These are phyloP conservation scores for Lutraria rhynchaena DNA, from an alignment of 1,140 invertebrate genomes.

Conservation along the genomic window DNA sequence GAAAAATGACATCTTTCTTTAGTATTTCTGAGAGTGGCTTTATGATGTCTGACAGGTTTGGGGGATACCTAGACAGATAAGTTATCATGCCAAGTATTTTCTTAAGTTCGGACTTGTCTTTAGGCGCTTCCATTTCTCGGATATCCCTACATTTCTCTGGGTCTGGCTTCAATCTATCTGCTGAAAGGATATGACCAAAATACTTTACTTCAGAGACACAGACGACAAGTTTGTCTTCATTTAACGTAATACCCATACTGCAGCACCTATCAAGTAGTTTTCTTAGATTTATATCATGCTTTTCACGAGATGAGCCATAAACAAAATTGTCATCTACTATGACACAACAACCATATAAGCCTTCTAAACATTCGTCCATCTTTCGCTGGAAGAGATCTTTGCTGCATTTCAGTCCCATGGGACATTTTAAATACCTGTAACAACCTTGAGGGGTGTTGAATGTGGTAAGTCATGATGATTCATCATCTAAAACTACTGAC, in stretches of 20 bases:
- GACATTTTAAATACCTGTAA: too few relatives aligned
- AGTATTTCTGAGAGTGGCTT: too few relatives aligned
- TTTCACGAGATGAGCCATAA: not conserved
- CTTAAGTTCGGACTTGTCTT: conserved; percentile 49
- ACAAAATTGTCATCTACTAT: not conserved
- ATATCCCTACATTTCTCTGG: not conserved
- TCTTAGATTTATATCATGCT: conserved; percentile 26
- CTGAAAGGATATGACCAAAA: not conserved
- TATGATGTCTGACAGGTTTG: too few relatives aligned
- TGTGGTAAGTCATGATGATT: too few relatives aligned
- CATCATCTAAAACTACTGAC: too few relatives aligned
- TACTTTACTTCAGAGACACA: not conserved
- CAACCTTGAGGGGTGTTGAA: too few relatives aligned
- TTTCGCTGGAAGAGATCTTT: too few relatives aligned
- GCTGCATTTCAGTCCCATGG: too few relatives aligned
- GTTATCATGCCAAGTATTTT: conserved; percentile 77
- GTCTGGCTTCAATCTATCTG: not conserved
- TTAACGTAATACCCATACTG: not conserved
- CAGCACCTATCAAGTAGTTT: too few relatives aligned
- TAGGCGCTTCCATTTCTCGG: not conserved
- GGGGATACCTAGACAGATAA: conserved; percentile 12
- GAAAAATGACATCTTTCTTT: not conserved
- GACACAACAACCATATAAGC: too few relatives aligned
- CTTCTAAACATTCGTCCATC: too few relatives aligned
- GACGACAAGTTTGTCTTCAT: conserved; percentile 3